phyloP scores from a whole-genome alignment of 2,113 vertebrate species.

The Peromyscus polionotus region DNA sequence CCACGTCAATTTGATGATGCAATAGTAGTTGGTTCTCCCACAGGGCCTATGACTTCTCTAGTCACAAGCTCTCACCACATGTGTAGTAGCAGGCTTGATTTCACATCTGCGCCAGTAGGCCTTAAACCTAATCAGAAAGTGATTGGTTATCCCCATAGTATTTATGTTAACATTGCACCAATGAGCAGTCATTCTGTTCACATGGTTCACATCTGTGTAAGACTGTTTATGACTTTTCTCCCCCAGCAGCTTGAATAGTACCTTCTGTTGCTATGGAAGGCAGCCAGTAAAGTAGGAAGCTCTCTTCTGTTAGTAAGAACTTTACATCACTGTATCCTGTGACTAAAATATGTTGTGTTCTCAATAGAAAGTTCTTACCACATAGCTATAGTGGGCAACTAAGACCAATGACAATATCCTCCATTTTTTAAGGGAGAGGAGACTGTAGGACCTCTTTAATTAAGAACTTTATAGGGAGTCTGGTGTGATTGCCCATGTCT shows the following conservation, averaged over 20 bases:
- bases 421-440: background rate
- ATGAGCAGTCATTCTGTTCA: background rate
- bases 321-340: background rate
- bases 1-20: background rate
- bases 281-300: background rate
- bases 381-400: background rate
- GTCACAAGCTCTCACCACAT: background rate
- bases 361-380: background rate
- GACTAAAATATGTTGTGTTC: background rate
- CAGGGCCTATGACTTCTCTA: background rate
- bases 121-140: background rate
- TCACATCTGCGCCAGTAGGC: background rate
- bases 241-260: no score
- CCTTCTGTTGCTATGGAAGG: background rate
- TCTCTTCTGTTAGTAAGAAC: accelerated
- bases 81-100: background rate
- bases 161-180: background rate
- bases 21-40: background rate
- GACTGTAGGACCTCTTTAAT: background rate
- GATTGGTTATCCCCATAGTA: background rate
- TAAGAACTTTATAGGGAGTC: background rate
- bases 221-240: background rate
- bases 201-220: background rate
- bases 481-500: background rate
- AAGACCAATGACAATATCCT: background rate